Base-by-base conservation (phyloP, 2,113 vertebrate genomes). In the Oreamnos americanus region DNA sequence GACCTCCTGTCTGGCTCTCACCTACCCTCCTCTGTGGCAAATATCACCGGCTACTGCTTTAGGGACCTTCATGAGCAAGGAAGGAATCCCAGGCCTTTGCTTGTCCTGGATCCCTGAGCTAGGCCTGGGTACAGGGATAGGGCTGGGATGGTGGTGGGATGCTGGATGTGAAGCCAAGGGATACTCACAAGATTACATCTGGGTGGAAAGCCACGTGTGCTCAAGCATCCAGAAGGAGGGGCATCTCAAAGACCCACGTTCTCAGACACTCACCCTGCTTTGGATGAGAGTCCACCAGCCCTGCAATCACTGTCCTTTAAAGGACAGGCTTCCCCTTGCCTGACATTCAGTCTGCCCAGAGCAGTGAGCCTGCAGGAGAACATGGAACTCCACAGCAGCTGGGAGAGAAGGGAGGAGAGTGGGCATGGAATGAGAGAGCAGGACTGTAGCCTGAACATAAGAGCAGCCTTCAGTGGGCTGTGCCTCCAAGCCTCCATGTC, bases 381-480 rank as follows among this genome's bases (percentile, higher is more conserved):
- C 1, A 0, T 19, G 67, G 33, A 12, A 33, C 25, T 12, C 43
- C 5, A 0, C 64, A 33, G 6, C 39, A 26, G 21, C 36, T 33
- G 13, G 25, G 45, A 81, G 6, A 53, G 79, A 62, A 62, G 36
- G 6, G n/a, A n/a, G 25, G 16, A 53, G 62, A 43, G 23, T 19
- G 17, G 15, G 16, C 58, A 60, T 45, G 28, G 36, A 17, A 74
- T 30, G 53, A 17, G 21, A 82, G 53, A 88, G 28, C 26, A 28
- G 14, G 12, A 16, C 10, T 43, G 47, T 51, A 12, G 47, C 21
- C 23, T 88, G 28, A 17, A 58, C 53, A 14, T 7, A 17, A 39
- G 10, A 36, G 28, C 58, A 67, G 33, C 51, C 51, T 87, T 45
- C 45, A 43, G 25, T 13, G 26, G 53, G 16, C 43, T 49, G n/a